Evolutionary conservation across 2,113 vertebrate genomes (phyloP), one percentile per base, ranked within the genome.

Genomic region (Heterotis niloticus): DNA sequence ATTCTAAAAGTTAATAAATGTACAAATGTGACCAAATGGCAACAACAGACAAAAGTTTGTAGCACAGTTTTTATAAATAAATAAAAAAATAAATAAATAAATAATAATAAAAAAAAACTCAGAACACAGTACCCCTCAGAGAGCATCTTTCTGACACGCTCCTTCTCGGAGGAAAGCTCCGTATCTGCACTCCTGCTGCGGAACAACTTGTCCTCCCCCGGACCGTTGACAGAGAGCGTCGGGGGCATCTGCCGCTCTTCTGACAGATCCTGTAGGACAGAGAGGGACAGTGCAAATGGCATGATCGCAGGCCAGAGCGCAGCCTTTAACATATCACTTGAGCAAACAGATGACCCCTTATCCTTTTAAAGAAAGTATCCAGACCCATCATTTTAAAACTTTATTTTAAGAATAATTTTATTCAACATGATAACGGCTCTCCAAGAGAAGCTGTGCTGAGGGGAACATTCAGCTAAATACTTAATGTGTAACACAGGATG

Each of bases 81-180:
- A n/a, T n/a, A n/a, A n/a, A n/a, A n/a, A n/a, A n/a, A n/a, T n/a
- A n/a, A n/a, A n/a, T n/a, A n/a, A n/a, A n/a, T n/a, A n/a, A n/a
- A n/a, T n/a, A n/a, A n/a, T n/a, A n/a, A n/a, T n/a, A 20, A 20
- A 59, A 26, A 54, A 44, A 64, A 65, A 75, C 16, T 20, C 10
- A 51, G 23, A 28, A 13, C 0, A 1, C 10, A n/a, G 89, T 88
- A 93, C 97, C 96, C 96, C 87, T 98, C 96, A 0, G 97, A 98
- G 2, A 98, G 92, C 97, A 98, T 98, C 92, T 98, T 98, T 88
- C 95, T 98, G 44, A 99, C 94, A 56, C 96, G 87, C 86, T 99
- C 96, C 75, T 95, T 94, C 87, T 98, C 96, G 0, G 95, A 90
- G 0, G 91, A 91, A 9, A 96, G 91, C 5, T 97, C 96, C 70